Base-by-base conservation (phyloP, 2,113 vertebrate genomes). In the Phrynosoma blainvillii region DNA sequence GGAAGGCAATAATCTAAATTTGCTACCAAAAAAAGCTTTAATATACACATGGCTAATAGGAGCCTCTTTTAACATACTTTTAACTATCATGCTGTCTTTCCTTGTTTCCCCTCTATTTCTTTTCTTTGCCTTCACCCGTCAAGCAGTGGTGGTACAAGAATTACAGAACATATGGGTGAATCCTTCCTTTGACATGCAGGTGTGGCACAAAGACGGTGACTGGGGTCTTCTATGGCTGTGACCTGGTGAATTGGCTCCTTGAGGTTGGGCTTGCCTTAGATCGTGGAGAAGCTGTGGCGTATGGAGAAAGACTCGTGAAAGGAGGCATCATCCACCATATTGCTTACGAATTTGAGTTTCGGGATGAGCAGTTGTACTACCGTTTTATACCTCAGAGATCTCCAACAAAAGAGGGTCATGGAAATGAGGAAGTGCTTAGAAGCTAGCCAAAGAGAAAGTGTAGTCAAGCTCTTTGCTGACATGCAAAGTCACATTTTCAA, bases 211-310 rank as follows among this genome's bases (percentile, higher is more conserved):
- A 94, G 93, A 97, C 95, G 32, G 95, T 93, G 87, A 95, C 96
- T 1, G 97, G 97, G 85, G 97, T 98, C 92, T 99, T 99, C 95
- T 98, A 97, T 87, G 98, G 99, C 96, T 98, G 96, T 91, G 98
- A 99, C 83, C 96, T 99, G 91, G 98, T 99, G 95, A 97, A 96
- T 93, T 99, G 99, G 99, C 97, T 99, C 4, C 95, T 98, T 90
- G 97, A 97, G 95, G 98, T 98, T 2, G 98, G 99, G 91, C 96
- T 99, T 82, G 97, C 98, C 82, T 96, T 96, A 12, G 98, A 98
- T 95, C 95, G 95, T 1, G 98, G 97, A 0, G 98, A 98, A 95
- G 98, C 98, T 0, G 95, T 98, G 54, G 95, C 97, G 65, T 99
- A 99, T 0, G 98, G 98, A 87, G 96, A 95, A 0, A 97, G 96